phyloP scores from a whole-genome alignment of 1,140 invertebrate species.

The Lepidurus couesii region DNA sequence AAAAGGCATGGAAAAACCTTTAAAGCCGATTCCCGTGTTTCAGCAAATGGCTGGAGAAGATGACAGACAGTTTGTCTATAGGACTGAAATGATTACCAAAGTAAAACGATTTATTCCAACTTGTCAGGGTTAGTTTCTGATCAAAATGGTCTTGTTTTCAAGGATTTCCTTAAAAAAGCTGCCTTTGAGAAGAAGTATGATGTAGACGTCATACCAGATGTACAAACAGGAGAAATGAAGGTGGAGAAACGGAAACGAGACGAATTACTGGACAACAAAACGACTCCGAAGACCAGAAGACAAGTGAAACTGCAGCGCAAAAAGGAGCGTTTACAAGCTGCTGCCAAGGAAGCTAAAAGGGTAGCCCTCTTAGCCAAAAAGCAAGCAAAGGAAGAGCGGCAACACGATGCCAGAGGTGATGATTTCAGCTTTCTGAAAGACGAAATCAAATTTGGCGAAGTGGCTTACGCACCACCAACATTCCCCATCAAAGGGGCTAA shows the following conservation, averaged over 20 bases:
- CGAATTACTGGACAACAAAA: conserved; percentile 46
- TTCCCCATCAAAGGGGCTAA: conserved; percentile 50
- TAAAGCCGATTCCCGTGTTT: conserved; percentile 49
- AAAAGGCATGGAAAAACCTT: conserved; percentile 43
- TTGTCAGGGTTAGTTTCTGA: background rate
- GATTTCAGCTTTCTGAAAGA: conserved; percentile 49
- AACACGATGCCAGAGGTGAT: conserved; percentile 36
- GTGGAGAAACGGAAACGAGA: conserved; percentile 47
- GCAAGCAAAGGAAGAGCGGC: conserved; percentile 30
- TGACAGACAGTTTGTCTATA: conserved; percentile 46
- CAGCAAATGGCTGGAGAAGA: conserved; percentile 48
- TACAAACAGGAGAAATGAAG: conserved; percentile 48
- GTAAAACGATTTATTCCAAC: conserved; percentile 41
- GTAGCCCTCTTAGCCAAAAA: conserved; percentile 40
- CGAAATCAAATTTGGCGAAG: conserved; percentile 59
- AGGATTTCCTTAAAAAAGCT: conserved; percentile 38
- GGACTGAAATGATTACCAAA: conserved; percentile 49
- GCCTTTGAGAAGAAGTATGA: conserved; percentile 53
- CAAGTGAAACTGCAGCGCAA: conserved; percentile 45
- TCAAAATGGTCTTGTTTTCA: background rate
- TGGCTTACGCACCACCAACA: conserved; percentile 57
- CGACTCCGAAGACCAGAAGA: conserved; percentile 42
- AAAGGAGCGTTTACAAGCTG: conserved; percentile 41
- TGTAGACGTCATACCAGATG: conserved; percentile 50
- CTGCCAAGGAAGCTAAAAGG: conserved; percentile 46